phyloP scores from a whole-genome alignment of 2,888 invertebrate genomes.

The Notodonta dromedarius region DNA sequence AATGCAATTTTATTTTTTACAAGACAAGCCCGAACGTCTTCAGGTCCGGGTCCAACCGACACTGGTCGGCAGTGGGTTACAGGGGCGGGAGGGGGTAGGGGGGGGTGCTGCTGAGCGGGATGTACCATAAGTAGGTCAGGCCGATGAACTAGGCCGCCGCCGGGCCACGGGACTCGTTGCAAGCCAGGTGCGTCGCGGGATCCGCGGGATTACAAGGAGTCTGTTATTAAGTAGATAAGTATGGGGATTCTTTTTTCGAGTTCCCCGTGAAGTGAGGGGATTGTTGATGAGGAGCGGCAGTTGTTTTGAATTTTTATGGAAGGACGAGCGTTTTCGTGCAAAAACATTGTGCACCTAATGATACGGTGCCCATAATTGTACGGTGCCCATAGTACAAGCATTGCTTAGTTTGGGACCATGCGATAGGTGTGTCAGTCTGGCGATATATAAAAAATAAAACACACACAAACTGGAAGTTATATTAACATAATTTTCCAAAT shows the following conservation, averaged over 20 bases:
- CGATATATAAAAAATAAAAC: too few relatives aligned
- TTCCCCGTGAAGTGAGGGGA: constrained; percentile 4
- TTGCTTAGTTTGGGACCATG: too few relatives aligned
- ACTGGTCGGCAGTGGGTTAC: constrained; percentile 1
- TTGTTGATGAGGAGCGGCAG: neutral
- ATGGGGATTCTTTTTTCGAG: constrained; percentile 6
- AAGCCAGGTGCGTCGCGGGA: constrained; percentile 9
- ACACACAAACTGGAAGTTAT: too few relatives aligned
- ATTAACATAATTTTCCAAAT: neutral
- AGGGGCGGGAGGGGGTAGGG: neutral
- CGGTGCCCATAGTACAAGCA: too few relatives aligned
- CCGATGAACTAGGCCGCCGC: constrained; percentile 45
- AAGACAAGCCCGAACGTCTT: neutral
- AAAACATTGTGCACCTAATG: too few relatives aligned
- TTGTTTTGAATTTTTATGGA: neutral
- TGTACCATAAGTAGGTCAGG: constrained; percentile 44
- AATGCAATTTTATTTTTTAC: neutral
- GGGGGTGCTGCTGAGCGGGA: constrained; percentile 12
- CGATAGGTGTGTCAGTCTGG: too few relatives aligned
- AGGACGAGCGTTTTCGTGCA: neutral
- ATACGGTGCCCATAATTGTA: too few relatives aligned
- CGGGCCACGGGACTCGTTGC: constrained; percentile 8
- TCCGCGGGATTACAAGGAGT: constrained; percentile 4
- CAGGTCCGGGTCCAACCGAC: constrained; percentile 1
- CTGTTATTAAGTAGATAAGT: constrained; percentile 7